These are phyloP conservation scores for Galeopsomyia nigrocyanea DNA, from an alignment of 2,888 invertebrate genomes.

Conservation along the genomic window DNA sequence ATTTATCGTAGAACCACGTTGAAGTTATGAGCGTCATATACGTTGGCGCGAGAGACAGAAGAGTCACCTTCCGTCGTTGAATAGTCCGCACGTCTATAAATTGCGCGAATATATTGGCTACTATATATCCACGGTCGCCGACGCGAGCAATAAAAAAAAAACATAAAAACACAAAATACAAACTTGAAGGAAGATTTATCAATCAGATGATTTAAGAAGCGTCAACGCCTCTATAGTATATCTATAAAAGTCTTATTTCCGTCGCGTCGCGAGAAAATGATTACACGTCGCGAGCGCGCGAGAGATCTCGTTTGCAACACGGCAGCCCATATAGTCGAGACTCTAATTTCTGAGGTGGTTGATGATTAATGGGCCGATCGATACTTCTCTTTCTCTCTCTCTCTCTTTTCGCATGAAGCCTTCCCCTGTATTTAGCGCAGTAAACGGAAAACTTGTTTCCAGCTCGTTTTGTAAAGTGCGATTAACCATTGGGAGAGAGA, in stretches of 20 bases:
- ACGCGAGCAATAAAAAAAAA: slow-evolving; percentile 21
- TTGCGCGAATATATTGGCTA: slow-evolving; percentile 33
- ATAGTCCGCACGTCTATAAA: slow-evolving; percentile 23
- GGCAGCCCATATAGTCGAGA: slow-evolving; percentile 12
- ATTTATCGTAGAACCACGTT: slow-evolving; percentile 33
- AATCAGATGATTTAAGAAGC: too few species aligned
- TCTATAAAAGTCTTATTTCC: background rate
- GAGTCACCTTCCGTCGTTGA: slow-evolving; percentile 9
- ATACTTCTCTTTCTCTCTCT: slow-evolving; percentile 21
- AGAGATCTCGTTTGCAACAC: slow-evolving; percentile 40
- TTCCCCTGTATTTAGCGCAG: slow-evolving; percentile 1
- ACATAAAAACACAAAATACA: too few species aligned
- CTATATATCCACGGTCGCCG: slow-evolving; percentile 10
- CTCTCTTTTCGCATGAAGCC: background rate
- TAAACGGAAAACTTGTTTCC: slow-evolving; percentile 33
- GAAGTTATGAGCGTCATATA: slow-evolving; percentile 4
- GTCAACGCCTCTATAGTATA: too few species aligned
- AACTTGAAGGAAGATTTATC: too few species aligned
- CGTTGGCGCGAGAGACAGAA: slow-evolving; percentile 25
- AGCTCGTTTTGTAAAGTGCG: slow-evolving; percentile 25
- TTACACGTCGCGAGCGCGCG: slow-evolving; percentile 12
- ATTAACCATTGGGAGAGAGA: slow-evolving; percentile 20
- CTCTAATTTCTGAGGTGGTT: slow-evolving; percentile 23
- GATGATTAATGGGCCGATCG: slow-evolving; percentile 36
- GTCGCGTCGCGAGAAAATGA: slow-evolving; percentile 18